Evolutionary conservation across 2,113 vertebrate genomes (phyloP), one percentile per base, ranked within the genome.

Genomic region (Aepyceros melampus): DNA sequence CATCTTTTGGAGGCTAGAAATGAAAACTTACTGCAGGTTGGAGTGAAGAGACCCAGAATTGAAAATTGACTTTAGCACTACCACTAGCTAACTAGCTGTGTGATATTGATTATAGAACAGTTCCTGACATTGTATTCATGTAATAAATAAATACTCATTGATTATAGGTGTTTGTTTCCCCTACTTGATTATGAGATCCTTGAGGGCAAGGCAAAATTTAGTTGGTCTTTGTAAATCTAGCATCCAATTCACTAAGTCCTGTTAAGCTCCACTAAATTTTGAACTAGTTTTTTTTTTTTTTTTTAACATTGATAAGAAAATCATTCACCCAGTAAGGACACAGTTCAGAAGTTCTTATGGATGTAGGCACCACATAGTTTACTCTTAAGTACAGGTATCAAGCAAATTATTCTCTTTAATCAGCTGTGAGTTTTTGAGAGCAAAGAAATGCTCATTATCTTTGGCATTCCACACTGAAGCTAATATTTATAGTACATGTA

Each of bases 401-500:
- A 95, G 10, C n/a, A 92, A 62, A 83, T 83, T 83, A 83, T 36
- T 83, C 10, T 79, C 53, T 96, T 47, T 88, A 89, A 91, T 94
- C 56, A 93, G 86, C 53, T 92, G 6, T 74, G 27, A 60, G 40
- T 60, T 88, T 96, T 93, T 93, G 43, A 96, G n/a, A 11, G 40
- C 23, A 96, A 51, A 78, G 51, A 33, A 56, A 14, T 58, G 94
- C 45, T 94, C 82, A 78, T 47, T 89, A 40, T 91, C 36, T 84
- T 84, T 87, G 74, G 13, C 36, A 91, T 45, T 91, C 19, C 64
- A 56, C 4, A 40, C n/a, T 58, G 43, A 51, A 94, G 21, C 81
- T 96, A 78, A 16, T 49, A 71, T 62, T 97, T 97, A 83, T n/a
- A 90, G 58, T 84, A 96, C 58, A 47, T 88, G 40, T 89, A 88